These are phyloP conservation scores for Nymphicus hollandicus DNA, from an alignment of 2,113 vertebrate species.

Conservation along the genomic window DNA sequence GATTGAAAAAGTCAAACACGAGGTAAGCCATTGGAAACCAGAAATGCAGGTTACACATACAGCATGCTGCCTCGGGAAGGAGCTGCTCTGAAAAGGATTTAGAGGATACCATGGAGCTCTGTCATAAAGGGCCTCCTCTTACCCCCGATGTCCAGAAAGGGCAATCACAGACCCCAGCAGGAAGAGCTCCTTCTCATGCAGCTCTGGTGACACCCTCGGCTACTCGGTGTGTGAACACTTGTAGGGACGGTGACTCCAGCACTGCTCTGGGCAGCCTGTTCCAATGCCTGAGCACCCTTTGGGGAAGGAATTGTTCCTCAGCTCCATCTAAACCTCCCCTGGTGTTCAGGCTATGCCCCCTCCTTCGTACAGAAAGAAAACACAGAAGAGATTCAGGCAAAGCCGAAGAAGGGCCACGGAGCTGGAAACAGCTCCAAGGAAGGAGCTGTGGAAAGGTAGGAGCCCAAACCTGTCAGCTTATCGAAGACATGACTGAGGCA, in stretches of 20 bases:
- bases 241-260: not conserved
- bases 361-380: not conserved
- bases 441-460: not conserved
- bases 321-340: not conserved
- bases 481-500: not conserved
- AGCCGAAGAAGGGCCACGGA: not conserved
- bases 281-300: not conserved
- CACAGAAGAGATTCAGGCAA: not conserved
- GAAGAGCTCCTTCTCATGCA: not conserved
- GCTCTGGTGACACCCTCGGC: not conserved
- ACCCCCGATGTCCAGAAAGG: not conserved
- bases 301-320: not conserved
- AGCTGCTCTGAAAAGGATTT: not conserved
- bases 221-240: not conserved
- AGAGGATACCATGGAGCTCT: not conserved
- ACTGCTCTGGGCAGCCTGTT: not conserved
- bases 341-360: not conserved
- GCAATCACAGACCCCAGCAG: not conserved
- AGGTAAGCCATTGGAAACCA: slow-evolving; percentile 6
- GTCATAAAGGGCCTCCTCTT: not conserved
- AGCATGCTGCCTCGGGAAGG: not conserved
- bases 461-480: not conserved
- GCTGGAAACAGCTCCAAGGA: not conserved
- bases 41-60: not conserved
- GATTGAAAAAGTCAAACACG: not conserved